A percentile compares a stretch with the other conserved stretches of the same genome.
phyloP scores from a whole-genome alignment of 2,888 invertebrate genomes.

The Tanaodytes sp. region DNA sequence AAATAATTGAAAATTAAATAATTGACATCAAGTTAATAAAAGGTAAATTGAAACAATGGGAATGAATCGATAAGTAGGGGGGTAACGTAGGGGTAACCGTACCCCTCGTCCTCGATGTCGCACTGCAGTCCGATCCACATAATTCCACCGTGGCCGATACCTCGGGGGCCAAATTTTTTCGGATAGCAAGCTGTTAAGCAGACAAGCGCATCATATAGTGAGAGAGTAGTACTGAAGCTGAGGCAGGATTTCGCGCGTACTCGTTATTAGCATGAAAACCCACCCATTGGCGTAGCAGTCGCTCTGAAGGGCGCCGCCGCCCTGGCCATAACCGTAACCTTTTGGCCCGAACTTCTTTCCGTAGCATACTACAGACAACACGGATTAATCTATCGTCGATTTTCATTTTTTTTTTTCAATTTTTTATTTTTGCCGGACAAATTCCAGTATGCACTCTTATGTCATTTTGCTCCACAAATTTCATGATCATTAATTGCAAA shows the following conservation, averaged over 20 bases:
- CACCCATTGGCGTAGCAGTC: slow-evolving; percentile 90
- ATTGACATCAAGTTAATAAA: no score
- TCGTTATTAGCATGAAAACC: slow-evolving; percentile 71
- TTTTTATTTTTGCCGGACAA: slow-evolving; percentile 12
- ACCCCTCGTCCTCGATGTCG: slow-evolving; percentile 82
- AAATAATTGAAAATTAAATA: no score
- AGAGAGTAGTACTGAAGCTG: slow-evolving; percentile 63
- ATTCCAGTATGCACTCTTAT: slow-evolving; percentile 40
- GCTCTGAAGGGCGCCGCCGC: slow-evolving; percentile 93
- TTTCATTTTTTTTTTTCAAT: slow-evolving; percentile 37
- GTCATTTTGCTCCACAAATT: slow-evolving; percentile 2
- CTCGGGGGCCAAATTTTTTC: slow-evolving; percentile 94
- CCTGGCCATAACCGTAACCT: slow-evolving; percentile 97
- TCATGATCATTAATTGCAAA: no score
- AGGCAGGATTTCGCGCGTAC: slow-evolving; percentile 61
- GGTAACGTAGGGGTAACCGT: slow-evolving; percentile 64
- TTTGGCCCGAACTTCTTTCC: slow-evolving; percentile 97
- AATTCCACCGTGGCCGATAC: slow-evolving; percentile 93
- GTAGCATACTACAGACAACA: slow-evolving; percentile 86
- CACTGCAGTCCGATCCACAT: slow-evolving; percentile 88
- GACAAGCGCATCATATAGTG: slow-evolving; percentile 67
- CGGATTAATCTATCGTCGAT: slow-evolving; percentile 62
- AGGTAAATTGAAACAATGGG: no score
- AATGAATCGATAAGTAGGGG: no score
- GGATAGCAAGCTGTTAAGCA: slow-evolving; percentile 90